A percentile compares a stretch with the other conserved stretches of the same genome.
phyloP scores from a whole-genome alignment of 2,888 invertebrate genomes.

The Tanypteryx hageni region DNA sequence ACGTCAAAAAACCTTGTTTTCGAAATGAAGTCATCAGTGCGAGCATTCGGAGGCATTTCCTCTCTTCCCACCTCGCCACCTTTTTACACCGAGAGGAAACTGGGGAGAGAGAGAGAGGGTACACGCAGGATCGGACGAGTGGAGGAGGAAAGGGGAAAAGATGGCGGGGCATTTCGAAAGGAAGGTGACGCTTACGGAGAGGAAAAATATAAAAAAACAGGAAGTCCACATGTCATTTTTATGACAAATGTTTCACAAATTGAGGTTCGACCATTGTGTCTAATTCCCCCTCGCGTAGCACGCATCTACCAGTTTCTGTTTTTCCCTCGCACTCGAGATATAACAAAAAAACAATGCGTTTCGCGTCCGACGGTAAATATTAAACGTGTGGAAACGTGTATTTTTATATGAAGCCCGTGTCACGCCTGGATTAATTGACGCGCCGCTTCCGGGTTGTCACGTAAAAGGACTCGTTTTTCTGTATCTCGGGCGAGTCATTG shows the following conservation, averaged over 20 bases:
- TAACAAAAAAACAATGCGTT: neutral
- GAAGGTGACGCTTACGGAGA: neutral
- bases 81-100: neutral
- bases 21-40: conserved; percentile 48
- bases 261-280: conserved; percentile 43
- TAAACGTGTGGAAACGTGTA: neutral
- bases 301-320: neutral
- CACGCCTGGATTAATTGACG: conserved; percentile 38
- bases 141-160: neutral
- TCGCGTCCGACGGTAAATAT: neutral
- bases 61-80: neutral
- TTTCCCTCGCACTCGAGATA: neutral
- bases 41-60: neutral
- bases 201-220: neutral
- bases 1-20: neutral
- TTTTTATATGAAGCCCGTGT: neutral
- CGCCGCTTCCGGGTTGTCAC: conserved; percentile 46
- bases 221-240: conserved; percentile 59
- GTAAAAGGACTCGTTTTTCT: neutral
- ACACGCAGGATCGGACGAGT: neutral
- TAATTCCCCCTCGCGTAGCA: conserved; percentile 13
- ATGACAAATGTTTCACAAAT: conserved; percentile 56
- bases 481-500: neutral
- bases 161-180: neutral
- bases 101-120: neutral